Evolutionary conservation across 2,888 invertebrate genomes (phyloP), one percentile per base, ranked within the genome.

Genomic region (Drosophila heteroneura): DNA sequence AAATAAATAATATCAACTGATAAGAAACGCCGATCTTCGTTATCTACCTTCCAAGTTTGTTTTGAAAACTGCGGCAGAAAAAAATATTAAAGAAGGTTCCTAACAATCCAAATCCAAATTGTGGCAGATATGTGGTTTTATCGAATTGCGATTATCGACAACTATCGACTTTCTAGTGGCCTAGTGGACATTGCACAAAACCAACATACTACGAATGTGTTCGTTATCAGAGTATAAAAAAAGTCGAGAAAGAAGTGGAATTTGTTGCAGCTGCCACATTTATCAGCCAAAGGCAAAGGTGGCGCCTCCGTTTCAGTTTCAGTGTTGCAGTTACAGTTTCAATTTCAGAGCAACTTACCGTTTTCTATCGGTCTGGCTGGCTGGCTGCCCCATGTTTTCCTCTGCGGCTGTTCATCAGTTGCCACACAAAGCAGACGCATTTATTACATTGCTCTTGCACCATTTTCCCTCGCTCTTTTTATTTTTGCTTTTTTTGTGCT

Each of bases 401-500:
- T 87, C 73, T 76, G 81, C 81, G 79, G 80, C 80, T 81, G 83
- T 79, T 85, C 88, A 85, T 83, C 85, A 79, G 85, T 57, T 61
- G 70, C 56, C 64, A 37, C 68, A 67, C 73, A 84, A 85, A 74
- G 86, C 89, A 82, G 85, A 84, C 82, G 86, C 85, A 86, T 86
- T 86, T 89, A 86, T 89, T 86, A 89, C 87, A 85, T 82, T 86
- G 86, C 86, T 81, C 81, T 80, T 82, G 77, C 79, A 69, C 84
- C 70, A 67, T 53, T 62, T 61, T 54, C 9, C 26, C 47, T 70
- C 74, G 63, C 59, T 56, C 37, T 26, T 28, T 60, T 60, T 51
- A 35, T 51, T 26, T 47, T 68, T 74, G 70, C 59, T 59, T 57
- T 22, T 59, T 44, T 37, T 53, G 26, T 5, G 26, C 5, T 47